Evolutionary conservation across 1,140 invertebrate genomes (phyloP).

Genomic region (Pogonomyrmex barbatus): DNA sequence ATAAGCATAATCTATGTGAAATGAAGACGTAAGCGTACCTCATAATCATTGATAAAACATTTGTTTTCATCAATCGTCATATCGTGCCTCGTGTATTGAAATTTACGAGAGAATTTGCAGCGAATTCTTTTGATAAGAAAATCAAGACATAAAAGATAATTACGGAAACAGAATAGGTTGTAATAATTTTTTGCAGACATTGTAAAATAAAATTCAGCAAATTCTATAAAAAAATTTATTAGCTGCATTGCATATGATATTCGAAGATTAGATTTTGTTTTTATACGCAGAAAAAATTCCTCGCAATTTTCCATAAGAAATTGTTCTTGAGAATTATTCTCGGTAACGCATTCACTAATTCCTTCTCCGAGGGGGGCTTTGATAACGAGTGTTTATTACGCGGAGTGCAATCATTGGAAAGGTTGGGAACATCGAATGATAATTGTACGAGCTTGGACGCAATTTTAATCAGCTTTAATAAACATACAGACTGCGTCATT

Average conservation of each 20-base stretch:
- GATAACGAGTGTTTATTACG: constrained; percentile 17
- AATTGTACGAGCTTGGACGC: not conserved
- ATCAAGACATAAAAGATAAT: not conserved
- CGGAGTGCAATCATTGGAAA: not conserved
- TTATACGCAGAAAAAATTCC: not conserved
- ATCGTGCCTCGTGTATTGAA: not conserved
- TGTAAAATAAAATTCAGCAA: not conserved
- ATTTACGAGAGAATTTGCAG: not conserved
- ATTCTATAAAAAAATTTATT: not conserved
- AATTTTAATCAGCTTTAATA: constrained; percentile 22
- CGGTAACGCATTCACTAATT: not conserved
- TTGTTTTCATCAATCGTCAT: not conserved
- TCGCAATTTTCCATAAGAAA: not conserved
- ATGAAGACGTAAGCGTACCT: not conserved
- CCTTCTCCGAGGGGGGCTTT: not conserved
- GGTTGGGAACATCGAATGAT: not conserved
- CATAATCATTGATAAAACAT: not conserved
- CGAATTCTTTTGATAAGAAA: not conserved
- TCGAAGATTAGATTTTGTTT: not conserved
- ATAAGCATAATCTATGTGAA: not conserved
- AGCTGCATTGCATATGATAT: not conserved
- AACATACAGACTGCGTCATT: constrained; percentile 38
- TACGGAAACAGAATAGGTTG: not conserved
- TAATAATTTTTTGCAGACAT: not conserved
- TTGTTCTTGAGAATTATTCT: not conserved